Percentiles rank a stretch among this genome's conserved stretches.
Evolutionary conservation across 2,797 vertebrate genomes (phyloP).

Genomic region (Odontamblyopus lacepedii): DNA sequence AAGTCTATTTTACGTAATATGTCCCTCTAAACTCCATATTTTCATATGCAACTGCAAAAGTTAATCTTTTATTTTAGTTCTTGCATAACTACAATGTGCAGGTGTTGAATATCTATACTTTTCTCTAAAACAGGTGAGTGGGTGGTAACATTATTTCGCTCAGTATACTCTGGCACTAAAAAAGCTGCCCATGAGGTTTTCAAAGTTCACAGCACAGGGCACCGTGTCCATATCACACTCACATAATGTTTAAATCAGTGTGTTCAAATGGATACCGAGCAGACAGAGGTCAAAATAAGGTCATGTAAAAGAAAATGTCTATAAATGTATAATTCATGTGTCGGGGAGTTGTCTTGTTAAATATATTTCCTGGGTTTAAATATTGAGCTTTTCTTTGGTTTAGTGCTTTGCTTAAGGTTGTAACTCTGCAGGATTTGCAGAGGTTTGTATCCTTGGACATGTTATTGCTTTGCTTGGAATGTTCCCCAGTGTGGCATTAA

Average conservation of each 20-base stretch:
- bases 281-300: background rate
- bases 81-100: background rate
- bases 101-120: slow-evolving; percentile 2
- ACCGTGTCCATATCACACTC: slow-evolving; percentile 1
- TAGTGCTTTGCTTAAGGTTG: background rate
- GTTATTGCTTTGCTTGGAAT: no score
- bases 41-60: background rate
- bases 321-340: background rate
- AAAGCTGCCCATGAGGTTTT: slow-evolving; percentile 12
- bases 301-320: background rate
- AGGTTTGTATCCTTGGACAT: no score
- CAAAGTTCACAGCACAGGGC: background rate
- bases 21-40: background rate
- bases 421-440: no score
- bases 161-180: background rate
- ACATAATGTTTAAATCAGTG: background rate
- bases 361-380: background rate
- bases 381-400: background rate
- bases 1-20: no score
- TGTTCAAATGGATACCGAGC: background rate
- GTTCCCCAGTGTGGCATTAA: no score
- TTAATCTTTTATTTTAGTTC: background rate
- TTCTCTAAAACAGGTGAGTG: slow-evolving; percentile 24
- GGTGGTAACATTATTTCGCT: slow-evolving; percentile 22
- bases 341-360: background rate